Evolutionary conservation across 2,113 vertebrate species (phyloP).

Genomic region (Muntiacus muntjak): DNA sequence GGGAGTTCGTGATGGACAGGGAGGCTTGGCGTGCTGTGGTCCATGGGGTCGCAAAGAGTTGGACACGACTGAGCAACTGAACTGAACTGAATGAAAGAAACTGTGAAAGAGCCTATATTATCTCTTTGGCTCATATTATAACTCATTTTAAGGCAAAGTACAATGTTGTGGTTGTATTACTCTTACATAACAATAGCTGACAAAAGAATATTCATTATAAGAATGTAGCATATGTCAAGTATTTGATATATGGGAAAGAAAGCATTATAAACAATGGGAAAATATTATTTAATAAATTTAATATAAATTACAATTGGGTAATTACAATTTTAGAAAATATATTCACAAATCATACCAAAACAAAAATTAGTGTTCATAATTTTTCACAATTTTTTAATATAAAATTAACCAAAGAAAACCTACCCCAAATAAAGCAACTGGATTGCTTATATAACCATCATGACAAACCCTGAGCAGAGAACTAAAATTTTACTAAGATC

Average conservation of each 20-base stretch:
- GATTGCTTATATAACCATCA: neutral
- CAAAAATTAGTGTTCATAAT: neutral
- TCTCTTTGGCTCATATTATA: neutral
- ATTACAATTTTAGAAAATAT: neutral
- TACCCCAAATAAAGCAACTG: neutral
- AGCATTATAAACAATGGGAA: neutral
- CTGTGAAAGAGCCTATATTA: neutral
- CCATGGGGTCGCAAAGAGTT: neutral
- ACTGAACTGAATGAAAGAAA: neutral
- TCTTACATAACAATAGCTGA: neutral
- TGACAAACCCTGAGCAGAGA: neutral
- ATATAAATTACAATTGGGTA: neutral
- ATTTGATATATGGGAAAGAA: neutral
- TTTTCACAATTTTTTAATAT: neutral
- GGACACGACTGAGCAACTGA: rapidly evolving
- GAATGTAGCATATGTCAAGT: neutral
- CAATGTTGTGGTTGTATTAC: neutral
- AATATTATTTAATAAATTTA: neutral
- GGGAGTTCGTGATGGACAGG: neutral
- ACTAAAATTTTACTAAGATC: neutral
- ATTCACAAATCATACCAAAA: neutral
- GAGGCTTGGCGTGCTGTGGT: rapidly evolving
- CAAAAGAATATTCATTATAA: neutral
- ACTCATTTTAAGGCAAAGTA: neutral
- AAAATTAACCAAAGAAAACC: neutral